Evolutionary conservation across 2,888 invertebrate genomes (phyloP), one percentile per base, ranked within the genome.

Genomic region (Itoplectis maculator): DNA sequence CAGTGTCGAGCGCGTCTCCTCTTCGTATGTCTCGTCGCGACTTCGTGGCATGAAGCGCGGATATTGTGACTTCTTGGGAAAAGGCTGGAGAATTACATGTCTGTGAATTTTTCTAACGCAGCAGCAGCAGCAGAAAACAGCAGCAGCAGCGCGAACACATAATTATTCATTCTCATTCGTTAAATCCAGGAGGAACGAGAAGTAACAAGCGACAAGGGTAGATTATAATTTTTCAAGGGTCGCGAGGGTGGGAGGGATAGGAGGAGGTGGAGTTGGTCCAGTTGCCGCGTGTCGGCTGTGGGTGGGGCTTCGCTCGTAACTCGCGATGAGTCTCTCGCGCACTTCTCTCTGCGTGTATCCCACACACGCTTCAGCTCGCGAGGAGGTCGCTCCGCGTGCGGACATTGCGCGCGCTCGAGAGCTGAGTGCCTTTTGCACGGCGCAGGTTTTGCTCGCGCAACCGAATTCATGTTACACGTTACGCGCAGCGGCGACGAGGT

Each of bases 391-490:
- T n/a, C n/a, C n/a, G n/a, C n/a, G n/a, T n/a, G n/a, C 29, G 29
- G 75, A 79, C 79, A 59, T 81, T 66, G 83, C 75, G 70, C 75
- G 51, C 56, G 70, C 56, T 37, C 47, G 66, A 40, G 66, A 49
- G 79, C 49, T 75, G 81, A 81, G 81, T 83, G 79, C 76, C 73
- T 69, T 73, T 69, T 65, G 3, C 69, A 69, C 65, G 69, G 49
- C n/a, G n/a, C n/a, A n/a, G n/a, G n/a, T 69, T 82, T 79, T 79
- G 70, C 79, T 66, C 66, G n/a, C 70, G 79, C 51, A 49, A 68
- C 78, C 69, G 77, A 81, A 83, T 83, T 83, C 81, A 78, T 81
- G 70, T 81, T 83, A 77, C 72, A 79, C 76, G 81, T 87, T n/a
- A 84, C 79, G 29, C 29, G 29, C 73, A 73, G 56, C 79, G 6